These are phyloP conservation scores for Drosophila setosimentum DNA, from an alignment of 2,888 invertebrate genomes.

Conservation along the genomic window DNA sequence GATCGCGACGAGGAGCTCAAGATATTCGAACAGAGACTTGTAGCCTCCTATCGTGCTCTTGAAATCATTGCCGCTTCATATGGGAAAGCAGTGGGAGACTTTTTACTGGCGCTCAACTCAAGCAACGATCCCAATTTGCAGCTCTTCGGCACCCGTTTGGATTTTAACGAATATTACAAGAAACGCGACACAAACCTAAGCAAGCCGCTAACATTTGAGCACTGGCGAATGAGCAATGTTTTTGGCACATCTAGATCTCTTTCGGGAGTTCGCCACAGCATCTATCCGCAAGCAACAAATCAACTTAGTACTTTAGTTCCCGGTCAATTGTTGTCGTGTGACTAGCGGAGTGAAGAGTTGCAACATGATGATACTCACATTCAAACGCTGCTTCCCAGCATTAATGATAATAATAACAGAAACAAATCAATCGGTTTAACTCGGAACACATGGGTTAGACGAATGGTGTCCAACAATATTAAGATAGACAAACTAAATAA, in stretches of 20 bases:
- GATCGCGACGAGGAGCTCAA: conserved; percentile 84
- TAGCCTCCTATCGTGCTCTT: conserved; percentile 73
- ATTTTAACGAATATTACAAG: conserved; percentile 98
- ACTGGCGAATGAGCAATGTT: conserved; percentile 87
- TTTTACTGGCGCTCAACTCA: conserved; percentile 93
- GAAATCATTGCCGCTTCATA: conserved; percentile 82
- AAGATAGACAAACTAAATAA: conserved; percentile 4
- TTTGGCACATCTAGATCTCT: conserved; percentile 19
- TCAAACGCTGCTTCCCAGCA: conserved; percentile 1
- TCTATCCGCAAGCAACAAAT: conserved; percentile 3
- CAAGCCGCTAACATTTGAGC: conserved; percentile 88
- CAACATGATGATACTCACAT: background rate
- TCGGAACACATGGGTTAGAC: background rate
- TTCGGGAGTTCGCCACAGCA: conserved; percentile 22
- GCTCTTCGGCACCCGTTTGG: conserved; percentile 95
- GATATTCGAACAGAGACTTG: conserved; percentile 82
- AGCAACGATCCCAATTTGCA: conserved; percentile 95
- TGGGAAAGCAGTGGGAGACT: conserved; percentile 93
- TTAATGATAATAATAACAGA: background rate
- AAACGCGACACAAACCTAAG: conserved; percentile 91
- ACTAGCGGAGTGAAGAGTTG: conserved; percentile 6
- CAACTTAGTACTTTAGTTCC: background rate
- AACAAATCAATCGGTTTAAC: background rate
- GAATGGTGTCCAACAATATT: background rate
- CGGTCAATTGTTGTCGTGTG: background rate